A percentile compares a stretch with the other conserved stretches of the same genome.
Conservation (phyloP, 1,140 invertebrate genomes). For the Pogonomyrmex barbatus region DNA sequence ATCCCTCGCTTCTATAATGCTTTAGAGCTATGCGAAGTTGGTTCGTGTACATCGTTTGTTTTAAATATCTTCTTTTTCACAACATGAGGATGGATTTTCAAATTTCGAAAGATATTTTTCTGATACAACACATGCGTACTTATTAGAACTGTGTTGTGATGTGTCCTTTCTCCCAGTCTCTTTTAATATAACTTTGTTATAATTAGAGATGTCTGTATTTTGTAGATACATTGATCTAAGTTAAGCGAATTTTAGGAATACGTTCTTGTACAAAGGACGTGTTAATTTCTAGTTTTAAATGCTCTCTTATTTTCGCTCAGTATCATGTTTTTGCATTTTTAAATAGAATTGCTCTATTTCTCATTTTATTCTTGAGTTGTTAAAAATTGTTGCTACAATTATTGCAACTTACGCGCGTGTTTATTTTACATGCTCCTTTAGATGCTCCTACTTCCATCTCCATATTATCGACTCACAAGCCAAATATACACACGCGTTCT, state of each 20-base stretch:
- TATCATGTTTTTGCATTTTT: constrained; percentile 15
- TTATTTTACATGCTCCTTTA: constrained; percentile 14
- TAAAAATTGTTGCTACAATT: constrained; percentile 32
- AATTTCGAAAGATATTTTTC: constrained; percentile 12
- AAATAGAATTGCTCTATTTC: neutral
- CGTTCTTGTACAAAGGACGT: constrained; percentile 50
- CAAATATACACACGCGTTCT: constrained; percentile 59
- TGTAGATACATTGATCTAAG: constrained; percentile 41
- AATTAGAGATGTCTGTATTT: constrained; percentile 40
- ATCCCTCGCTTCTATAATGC: neutral
- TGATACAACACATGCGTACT: constrained; percentile 24
- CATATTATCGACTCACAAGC: constrained; percentile 58
- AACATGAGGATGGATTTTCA: neutral
- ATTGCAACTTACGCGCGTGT: constrained; percentile 1
- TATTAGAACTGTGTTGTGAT: constrained; percentile 28
- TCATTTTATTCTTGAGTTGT: constrained; percentile 14
- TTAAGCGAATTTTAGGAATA: constrained; percentile 31
- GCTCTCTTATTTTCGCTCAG: constrained; percentile 56
- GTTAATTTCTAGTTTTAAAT: constrained; percentile 41
- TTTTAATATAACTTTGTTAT: constrained; percentile 45
- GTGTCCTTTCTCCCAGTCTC: neutral
- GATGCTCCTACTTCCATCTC: constrained; percentile 54
- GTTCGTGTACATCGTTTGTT: constrained; percentile 16
- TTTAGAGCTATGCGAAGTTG: constrained; percentile 8
- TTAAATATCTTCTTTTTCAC: constrained; percentile 32